Base-by-base conservation (phyloP, 2,888 invertebrate species). In the Oithona nana region DNA sequence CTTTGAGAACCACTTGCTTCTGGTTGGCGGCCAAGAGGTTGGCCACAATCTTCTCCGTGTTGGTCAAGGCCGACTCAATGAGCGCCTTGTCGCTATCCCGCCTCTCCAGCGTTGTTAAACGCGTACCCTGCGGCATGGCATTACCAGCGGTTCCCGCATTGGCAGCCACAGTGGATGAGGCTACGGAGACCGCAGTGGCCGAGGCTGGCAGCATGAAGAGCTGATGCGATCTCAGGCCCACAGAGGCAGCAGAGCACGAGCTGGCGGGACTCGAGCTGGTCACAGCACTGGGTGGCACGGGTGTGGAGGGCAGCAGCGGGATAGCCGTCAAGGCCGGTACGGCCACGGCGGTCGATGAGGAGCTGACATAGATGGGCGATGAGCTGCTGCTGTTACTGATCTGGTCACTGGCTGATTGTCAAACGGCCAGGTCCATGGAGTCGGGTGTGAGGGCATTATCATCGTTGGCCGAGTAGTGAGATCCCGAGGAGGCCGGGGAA, bases 371-470 rank as follows among this genome's bases (percentile, higher is more conserved):
- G 39, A 39, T 39, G 39, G 8, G 6, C 39, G 39, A 39, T 16
- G 39, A 39, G 20, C 22, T 52, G 22, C 6, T 13, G 8, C 22
- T 22, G 20, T 20, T 52, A 20, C 26, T 22, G 20, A 22, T 52
- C 52, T 57, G n/a, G 57, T 57, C 24, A 20, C 26, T 29, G 22
- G 61, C 54, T 28, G 61, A 54, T 30, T 61, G 61, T 61, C 61
- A 61, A 28, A 29, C 59, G 16, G 59, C 30, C 54, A 58, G 62
- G 62, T 65, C 65, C 64, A 65, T 51, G 1, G 65, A 64, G 48
- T 64, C 65, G 2, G 65, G 60, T 13, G 64, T 60, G 8, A 65
- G 63, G n/a, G 64, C 56, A 29, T 55, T 64, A 39, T 64, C 62
- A 39, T 65, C 59, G 30, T 60, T 51, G 24, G 52, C 59, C 55